Evolutionary conservation across 2,113 vertebrate species (phyloP).

Genomic region (Podarcis cretensis): DNA sequence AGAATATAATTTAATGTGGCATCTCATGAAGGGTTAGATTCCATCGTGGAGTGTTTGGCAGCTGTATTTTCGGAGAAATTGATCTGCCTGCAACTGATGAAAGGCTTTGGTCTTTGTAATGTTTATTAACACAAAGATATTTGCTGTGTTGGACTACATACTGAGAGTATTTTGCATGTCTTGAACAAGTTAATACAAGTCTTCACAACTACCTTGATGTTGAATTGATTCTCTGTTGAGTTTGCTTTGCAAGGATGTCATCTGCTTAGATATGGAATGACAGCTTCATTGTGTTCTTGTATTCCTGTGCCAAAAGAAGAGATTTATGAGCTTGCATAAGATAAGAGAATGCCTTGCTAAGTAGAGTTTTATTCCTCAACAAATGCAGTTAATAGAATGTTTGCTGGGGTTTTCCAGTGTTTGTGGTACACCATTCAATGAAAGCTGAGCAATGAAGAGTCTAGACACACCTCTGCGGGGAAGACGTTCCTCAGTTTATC

Average conservation of each 20-base stretch:
- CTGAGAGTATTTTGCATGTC: neutral
- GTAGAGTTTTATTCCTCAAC: neutral
- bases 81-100: slow-evolving; percentile 27
- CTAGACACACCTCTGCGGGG: too few relatives aligned
- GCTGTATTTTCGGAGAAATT: slow-evolving; percentile 29
- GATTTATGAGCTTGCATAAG: neutral
- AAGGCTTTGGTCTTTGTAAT: slow-evolving; percentile 13
- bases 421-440: too few relatives aligned
- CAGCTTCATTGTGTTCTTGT: neutral
- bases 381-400: neutral
- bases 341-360: neutral
- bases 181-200: slow-evolving; percentile 23
- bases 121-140: neutral
- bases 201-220: neutral
- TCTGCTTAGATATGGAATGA: neutral
- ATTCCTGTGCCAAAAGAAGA: slow-evolving; percentile 12
- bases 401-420: neutral
- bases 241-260: neutral
- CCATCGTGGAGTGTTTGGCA: slow-evolving; percentile 24
- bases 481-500: neutral
- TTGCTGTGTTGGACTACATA: neutral
- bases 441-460: too few relatives aligned
- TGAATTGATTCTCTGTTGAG: neutral
- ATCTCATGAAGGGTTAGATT: slow-evolving; percentile 48
- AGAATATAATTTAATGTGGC: slow-evolving; percentile 47